Percentiles rank a stretch among this genome's conserved stretches.
Evolutionary conservation across 1,140 invertebrate species (phyloP).

Genomic region (Ganaspis sp.): DNA sequence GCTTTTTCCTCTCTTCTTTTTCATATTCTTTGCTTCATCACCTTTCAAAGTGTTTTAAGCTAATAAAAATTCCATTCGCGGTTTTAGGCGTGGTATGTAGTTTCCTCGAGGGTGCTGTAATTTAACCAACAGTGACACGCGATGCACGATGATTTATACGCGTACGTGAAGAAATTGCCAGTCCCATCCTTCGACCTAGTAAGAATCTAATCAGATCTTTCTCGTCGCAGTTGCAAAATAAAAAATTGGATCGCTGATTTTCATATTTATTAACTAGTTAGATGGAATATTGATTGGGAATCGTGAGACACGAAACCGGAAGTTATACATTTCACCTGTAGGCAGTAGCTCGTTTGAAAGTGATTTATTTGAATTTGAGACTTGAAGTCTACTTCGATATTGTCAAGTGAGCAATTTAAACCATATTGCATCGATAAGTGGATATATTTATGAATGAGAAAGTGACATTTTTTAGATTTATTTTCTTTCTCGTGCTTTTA

Average conservation of each 20-base stretch:
- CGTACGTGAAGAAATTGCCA: constrained; percentile 28
- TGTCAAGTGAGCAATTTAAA: constrained; percentile 1
- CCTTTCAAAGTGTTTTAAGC: constrained; percentile 17
- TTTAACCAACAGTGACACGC: constrained; percentile 25
- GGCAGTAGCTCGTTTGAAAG: neutral
- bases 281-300: constrained; percentile 14
- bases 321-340: constrained; percentile 1
- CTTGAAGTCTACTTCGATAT: neutral
- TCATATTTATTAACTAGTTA: neutral
- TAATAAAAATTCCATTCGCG: constrained; percentile 30
- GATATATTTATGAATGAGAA: too few species aligned
- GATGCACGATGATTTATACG: constrained; percentile 26
- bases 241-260: neutral
- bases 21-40: constrained; percentile 18
- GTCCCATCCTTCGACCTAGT: constrained; percentile 26
- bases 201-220: constrained; percentile 10
- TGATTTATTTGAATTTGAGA: neutral
- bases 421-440: neutral
- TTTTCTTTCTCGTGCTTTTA: too few species aligned
- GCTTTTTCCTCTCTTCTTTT: neutral
- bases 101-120: constrained; percentile 26
- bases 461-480: too few species aligned
- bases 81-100: constrained; percentile 23
- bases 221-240: neutral
- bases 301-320: neutral